These are phyloP conservation scores for Rhabdophis nuchalis DNA, from an alignment of 2,797 vertebrate genomes.

Conservation along the genomic window DNA sequence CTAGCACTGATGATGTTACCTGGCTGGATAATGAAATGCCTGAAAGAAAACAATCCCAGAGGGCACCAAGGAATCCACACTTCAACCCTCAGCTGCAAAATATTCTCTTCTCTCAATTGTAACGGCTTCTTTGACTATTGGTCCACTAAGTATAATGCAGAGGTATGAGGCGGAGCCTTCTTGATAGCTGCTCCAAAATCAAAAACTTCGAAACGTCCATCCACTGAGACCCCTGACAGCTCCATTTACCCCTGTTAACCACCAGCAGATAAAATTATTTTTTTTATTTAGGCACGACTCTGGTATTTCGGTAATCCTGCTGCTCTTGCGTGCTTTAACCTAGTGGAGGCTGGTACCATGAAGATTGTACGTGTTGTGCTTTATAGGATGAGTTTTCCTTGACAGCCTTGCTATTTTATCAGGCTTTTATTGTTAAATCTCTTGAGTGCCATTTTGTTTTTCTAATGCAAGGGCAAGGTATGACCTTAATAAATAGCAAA, in stretches of 20 bases:
- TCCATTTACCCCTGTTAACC: not conserved
- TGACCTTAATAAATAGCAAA: not conserved
- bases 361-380: not conserved
- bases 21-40: not conserved
- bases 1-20: not conserved
- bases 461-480: not conserved
- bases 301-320: not conserved
- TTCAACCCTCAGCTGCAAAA: not conserved
- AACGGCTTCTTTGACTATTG: not conserved
- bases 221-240: not conserved
- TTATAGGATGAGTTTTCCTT: not conserved
- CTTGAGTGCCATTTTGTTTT: not conserved
- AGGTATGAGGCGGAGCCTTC: not conserved
- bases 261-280: not conserved
- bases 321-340: not conserved
- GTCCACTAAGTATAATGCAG: not conserved
- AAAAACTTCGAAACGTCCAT: not conserved
- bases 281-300: not conserved
- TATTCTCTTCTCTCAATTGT: not conserved
- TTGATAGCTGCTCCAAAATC: not conserved
- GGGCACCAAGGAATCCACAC: not conserved
- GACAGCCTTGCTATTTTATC: not conserved
- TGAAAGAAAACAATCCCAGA: not conserved
- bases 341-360: not conserved
- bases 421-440: not conserved